Conservation (phyloP, 2,797 vertebrate genomes). For the Rhincodon typus region DNA sequence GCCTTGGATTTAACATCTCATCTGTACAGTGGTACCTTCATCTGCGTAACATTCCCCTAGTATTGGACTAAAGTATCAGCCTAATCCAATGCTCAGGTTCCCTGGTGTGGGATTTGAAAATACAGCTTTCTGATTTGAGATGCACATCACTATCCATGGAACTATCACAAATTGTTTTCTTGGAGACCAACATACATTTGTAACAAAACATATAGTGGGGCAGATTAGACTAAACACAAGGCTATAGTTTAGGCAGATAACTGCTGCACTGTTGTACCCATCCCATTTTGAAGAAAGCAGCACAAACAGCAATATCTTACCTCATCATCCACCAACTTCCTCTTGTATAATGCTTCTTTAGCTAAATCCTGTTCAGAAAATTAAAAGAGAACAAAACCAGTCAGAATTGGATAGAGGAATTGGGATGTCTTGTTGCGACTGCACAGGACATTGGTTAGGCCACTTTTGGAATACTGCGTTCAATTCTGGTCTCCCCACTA, state of each 20-base stretch:
- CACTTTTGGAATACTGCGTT: too few species aligned
- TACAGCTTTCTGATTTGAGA: background rate
- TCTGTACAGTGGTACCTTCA: background rate
- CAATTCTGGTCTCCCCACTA: too few species aligned
- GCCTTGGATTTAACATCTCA: background rate
- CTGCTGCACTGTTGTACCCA: background rate
- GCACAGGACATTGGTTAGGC: too few species aligned
- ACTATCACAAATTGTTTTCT: too few species aligned
- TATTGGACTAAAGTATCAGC: background rate
- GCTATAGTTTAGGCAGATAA: too few species aligned
- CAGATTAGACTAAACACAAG: background rate
- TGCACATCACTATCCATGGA: background rate
- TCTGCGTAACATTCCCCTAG: background rate
- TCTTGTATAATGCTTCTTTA: conserved; percentile 73
- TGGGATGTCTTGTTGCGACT: too few species aligned
- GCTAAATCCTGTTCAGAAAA: conserved; percentile 66
- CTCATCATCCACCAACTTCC: conserved; percentile 78
- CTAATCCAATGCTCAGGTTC: background rate
- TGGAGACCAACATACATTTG: background rate
- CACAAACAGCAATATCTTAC: conserved; percentile 48
- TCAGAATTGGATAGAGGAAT: background rate
- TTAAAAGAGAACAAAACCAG: background rate
- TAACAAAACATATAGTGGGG: background rate
- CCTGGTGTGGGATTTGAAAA: background rate
- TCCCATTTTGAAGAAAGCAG: background rate